A percentile compares a stretch with the other conserved stretches of the same genome.
phyloP scores from a whole-genome alignment of 2,113 vertebrate species.

The Puffinus mauretanicus region DNA sequence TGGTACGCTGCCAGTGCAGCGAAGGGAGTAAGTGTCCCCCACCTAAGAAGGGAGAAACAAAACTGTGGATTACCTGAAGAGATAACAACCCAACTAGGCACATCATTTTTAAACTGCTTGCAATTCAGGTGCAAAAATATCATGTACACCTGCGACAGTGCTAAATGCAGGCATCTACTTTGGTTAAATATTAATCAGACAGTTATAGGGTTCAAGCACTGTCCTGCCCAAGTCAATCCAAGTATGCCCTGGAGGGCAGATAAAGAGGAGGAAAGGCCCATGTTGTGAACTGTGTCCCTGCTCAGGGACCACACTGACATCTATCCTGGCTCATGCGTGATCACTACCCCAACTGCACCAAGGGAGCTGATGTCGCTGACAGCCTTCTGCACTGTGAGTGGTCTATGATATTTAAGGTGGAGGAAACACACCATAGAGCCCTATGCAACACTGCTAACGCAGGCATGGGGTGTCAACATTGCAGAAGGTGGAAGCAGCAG shows the following conservation, averaged over 20 bases:
- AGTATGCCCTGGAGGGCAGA: not conserved
- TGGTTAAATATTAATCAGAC: not conserved
- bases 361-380: not conserved
- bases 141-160: not conserved
- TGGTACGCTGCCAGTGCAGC: fast-evolving
- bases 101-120: not conserved
- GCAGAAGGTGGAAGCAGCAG: not conserved
- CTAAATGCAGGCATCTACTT: not conserved
- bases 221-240: not conserved
- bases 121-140: not conserved
- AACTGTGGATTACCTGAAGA: not conserved
- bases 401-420: not conserved
- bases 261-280: not conserved
- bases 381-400: fast-evolving
- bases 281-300: not conserved
- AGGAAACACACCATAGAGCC: not conserved
- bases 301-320: fast-evolving
- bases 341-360: not conserved
- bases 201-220: not conserved
- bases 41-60: not conserved
- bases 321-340: fast-evolving
- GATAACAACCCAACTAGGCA: not conserved
- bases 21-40: not conserved
- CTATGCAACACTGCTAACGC: fast-evolving
- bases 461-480: not conserved